Conservation (phyloP, 1,140 invertebrate species). For the Drosophila suzukii region DNA sequence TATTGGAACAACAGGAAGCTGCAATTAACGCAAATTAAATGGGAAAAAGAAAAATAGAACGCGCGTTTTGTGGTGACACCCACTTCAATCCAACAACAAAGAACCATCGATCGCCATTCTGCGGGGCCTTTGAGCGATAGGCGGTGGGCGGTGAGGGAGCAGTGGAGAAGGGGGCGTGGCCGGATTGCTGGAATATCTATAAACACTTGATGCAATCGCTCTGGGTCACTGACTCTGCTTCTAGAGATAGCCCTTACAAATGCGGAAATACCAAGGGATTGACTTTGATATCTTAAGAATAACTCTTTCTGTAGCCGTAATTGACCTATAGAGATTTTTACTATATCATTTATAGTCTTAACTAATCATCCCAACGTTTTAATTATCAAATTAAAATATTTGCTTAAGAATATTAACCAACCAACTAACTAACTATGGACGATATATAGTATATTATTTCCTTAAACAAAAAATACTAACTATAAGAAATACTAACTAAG, state of each 20-base stretch:
- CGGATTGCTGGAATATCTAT: background rate
- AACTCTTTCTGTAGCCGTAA: background rate
- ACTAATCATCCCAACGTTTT: no score
- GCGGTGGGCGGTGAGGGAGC: background rate
- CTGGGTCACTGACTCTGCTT: constrained; percentile 17
- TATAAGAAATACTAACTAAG: no score
- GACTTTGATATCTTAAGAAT: background rate
- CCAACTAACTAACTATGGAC: no score
- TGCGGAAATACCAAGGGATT: constrained; percentile 18
- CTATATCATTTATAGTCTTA: no score
- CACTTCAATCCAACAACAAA: constrained; percentile 1
- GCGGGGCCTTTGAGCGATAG: constrained; percentile 7
- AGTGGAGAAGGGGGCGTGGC: background rate
- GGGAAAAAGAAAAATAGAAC: constrained; percentile 18
- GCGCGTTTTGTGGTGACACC: constrained; percentile 4
- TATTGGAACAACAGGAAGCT: constrained; percentile 59
- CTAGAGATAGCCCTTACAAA: constrained; percentile 4
- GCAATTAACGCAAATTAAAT: constrained; percentile 62
- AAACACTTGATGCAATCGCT: constrained; percentile 22
- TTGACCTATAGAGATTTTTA: no score
- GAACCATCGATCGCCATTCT: constrained; percentile 17
- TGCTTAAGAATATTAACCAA: no score
- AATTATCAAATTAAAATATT: no score
- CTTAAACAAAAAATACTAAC: no score
- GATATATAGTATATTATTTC: no score